A percentile compares a stretch with the other conserved stretches of the same genome.
Conservation (phyloP, 2,113 vertebrate species). For the Tyto alba region DNA sequence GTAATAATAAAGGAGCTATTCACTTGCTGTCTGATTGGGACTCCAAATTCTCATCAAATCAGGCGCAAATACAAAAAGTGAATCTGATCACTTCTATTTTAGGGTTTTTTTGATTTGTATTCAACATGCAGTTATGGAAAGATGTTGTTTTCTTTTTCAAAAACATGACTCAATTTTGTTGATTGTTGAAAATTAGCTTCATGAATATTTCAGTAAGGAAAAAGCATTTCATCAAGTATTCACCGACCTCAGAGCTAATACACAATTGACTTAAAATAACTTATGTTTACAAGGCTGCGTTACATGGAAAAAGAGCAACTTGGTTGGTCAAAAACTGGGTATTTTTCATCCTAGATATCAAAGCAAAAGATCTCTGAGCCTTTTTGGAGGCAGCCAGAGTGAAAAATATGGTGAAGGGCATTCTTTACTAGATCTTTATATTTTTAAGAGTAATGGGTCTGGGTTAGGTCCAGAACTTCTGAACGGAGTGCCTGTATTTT, state of each 20-base stretch:
- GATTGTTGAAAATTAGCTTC: constrained; percentile 67
- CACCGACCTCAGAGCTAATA: constrained; percentile 48
- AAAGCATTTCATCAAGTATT: constrained; percentile 62
- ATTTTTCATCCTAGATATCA: background rate
- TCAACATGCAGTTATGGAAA: constrained; percentile 51
- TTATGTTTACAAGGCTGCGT: constrained; percentile 43
- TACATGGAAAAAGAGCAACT: constrained; percentile 8
- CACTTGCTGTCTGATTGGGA: background rate
- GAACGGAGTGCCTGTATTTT: background rate
- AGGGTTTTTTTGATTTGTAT: constrained; percentile 36
- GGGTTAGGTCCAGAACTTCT: background rate
- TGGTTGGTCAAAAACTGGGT: background rate
- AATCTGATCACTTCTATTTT: constrained; percentile 45
- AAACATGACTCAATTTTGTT: constrained; percentile 57
- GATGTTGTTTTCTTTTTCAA: constrained; percentile 54
- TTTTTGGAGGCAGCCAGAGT: background rate
- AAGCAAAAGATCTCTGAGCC: background rate
- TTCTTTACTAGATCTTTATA: background rate
- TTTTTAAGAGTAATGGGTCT: background rate
- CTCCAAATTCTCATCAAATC: constrained; percentile 38
- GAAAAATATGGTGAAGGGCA: background rate
- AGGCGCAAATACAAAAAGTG: constrained; percentile 16
- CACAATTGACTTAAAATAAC: constrained; percentile 61
- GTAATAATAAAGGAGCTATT: background rate
- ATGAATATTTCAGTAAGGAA: constrained; percentile 65